Conservation (phyloP, 2,888 invertebrate genomes). For the Yponomeuta cagnagella region DNA sequence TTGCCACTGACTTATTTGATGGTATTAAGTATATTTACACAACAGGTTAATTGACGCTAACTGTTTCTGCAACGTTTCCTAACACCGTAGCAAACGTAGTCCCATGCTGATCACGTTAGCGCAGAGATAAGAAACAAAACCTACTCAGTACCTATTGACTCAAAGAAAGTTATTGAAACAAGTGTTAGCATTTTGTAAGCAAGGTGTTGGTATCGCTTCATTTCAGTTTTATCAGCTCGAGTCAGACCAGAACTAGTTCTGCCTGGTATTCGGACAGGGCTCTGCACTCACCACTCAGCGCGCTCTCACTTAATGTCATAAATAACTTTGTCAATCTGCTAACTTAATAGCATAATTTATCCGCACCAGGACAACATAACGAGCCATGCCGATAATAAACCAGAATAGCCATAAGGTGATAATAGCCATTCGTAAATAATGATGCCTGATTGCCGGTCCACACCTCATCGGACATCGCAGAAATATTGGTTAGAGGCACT, state of each 20-base stretch:
- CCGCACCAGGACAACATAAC: constrained; percentile 72
- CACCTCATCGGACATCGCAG: constrained; percentile 52
- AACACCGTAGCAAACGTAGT: not conserved
- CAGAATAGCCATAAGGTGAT: constrained; percentile 75
- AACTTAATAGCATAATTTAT: constrained; percentile 76
- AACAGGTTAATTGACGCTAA: not conserved
- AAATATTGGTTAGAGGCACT: constrained; percentile 22
- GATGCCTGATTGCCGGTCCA: constrained; percentile 70
- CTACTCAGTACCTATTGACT: not conserved
- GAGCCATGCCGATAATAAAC: constrained; percentile 73
- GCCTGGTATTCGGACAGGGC: constrained; percentile 30
- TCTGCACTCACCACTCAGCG: constrained; percentile 56
- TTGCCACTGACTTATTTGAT: not conserved
- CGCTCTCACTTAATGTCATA: constrained; percentile 67
- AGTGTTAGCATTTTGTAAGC: not conserved
- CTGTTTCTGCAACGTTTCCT: constrained; percentile 7
- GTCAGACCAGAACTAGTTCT: constrained; percentile 18
- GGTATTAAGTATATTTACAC: not conserved
- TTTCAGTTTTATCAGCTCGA: constrained; percentile 11
- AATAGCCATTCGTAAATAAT: constrained; percentile 74
- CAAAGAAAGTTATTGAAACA: not conserved
- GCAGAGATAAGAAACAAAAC: constrained; percentile 1
- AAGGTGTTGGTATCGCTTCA: constrained; percentile 1
- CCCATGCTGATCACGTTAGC: constrained; percentile 6
- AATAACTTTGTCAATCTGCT: constrained; percentile 75